phyloP scores from a whole-genome alignment of 2,797 vertebrate genomes.

The Onychomys torridus region DNA sequence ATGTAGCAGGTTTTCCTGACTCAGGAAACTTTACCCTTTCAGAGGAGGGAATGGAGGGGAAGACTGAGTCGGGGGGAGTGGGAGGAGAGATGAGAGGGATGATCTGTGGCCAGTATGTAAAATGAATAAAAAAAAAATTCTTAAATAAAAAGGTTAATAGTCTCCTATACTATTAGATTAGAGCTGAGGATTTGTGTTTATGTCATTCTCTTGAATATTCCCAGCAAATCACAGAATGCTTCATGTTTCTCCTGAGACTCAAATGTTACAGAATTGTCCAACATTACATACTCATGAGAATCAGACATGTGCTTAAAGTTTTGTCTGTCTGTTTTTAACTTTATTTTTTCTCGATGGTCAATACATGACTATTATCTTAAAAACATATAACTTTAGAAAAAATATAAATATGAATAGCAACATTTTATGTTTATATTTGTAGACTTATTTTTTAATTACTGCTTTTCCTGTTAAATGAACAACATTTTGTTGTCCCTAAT shows the following conservation, averaged over 20 bases:
- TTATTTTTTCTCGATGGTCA: neutral
- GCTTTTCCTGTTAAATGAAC: neutral
- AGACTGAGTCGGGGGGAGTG: too few species aligned
- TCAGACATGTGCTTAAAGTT: neutral
- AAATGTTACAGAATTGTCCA: constrained; percentile 6
- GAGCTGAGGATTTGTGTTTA: neutral
- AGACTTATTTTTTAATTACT: neutral
- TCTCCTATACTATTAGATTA: neutral
- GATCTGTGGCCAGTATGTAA: too few species aligned
- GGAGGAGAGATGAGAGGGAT: too few species aligned
- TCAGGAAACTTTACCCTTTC: too few species aligned
- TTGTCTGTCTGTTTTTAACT: neutral
- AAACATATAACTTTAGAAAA: constrained; percentile 19
- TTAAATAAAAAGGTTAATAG: too few species aligned
- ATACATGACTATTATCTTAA: neutral
- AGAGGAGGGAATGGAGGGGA: too few species aligned
- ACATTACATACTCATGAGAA: neutral
- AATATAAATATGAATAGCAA: neutral
- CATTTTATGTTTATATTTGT: neutral
- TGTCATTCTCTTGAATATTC: neutral
- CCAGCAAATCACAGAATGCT: constrained; percentile 34
- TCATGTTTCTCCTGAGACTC: constrained; percentile 23
- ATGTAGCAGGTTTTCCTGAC: too few species aligned
- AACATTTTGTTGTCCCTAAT: neutral
- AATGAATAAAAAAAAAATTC: too few species aligned